These are phyloP conservation scores for Venustaconcha ellipsiformis DNA, from an alignment of 1,140 invertebrate species.

Conservation along the genomic window DNA sequence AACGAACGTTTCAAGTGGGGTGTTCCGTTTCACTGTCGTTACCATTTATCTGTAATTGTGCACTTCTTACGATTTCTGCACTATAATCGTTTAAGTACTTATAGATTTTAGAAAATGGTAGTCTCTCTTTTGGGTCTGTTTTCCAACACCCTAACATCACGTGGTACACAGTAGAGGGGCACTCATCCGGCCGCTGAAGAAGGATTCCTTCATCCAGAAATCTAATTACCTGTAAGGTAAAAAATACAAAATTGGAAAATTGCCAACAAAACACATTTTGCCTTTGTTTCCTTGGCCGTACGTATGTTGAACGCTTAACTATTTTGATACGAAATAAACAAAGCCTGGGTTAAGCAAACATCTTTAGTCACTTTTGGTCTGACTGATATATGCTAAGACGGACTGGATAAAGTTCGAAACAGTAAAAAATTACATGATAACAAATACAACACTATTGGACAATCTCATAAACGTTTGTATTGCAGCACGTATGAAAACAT, in stretches of 20 bases:
- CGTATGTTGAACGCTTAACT: too few species aligned
- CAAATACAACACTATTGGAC: too few species aligned
- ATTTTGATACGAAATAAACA: too few species aligned
- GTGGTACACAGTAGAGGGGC: conserved; percentile 81
- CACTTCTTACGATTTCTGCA: conserved; percentile 32
- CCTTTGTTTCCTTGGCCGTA: not conserved
- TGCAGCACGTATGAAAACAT: too few species aligned
- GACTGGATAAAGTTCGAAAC: too few species aligned
- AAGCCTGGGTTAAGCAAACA: too few species aligned
- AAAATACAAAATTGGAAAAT: conserved; percentile 1
- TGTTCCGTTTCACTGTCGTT: too few species aligned
- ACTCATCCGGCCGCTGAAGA: conserved; percentile 85
- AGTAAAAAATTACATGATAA: too few species aligned
- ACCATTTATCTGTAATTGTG: not conserved
- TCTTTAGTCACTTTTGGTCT: too few species aligned
- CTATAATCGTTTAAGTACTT: conserved; percentile 72
- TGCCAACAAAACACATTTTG: not conserved
- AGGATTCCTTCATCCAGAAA: conserved; percentile 86
- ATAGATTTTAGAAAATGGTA: conserved; percentile 80
- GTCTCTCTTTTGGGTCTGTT: conserved; percentile 82
- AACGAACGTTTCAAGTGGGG: too few species aligned
- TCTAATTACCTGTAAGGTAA: conserved; percentile 78
- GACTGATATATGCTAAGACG: too few species aligned
- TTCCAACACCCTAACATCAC: conserved; percentile 91
- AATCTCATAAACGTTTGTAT: too few species aligned